Base-by-base conservation (phyloP, 2,113 vertebrate species). In the Cynopterus brachyotis region DNA sequence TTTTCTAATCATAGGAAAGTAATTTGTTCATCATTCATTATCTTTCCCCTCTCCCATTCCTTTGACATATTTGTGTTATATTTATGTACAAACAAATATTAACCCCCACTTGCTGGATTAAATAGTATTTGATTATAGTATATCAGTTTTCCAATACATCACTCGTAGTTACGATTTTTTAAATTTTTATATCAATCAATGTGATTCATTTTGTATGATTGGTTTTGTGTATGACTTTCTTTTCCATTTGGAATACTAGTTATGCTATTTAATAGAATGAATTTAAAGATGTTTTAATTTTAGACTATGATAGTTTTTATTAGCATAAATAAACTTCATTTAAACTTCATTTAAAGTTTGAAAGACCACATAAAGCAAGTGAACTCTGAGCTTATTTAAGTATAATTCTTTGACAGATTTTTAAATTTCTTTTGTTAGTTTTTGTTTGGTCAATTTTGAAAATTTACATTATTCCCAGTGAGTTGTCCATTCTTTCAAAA, bases 361-460 rank as follows among this genome's bases (percentile, higher is more conserved):
- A 90, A 90, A 53, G 6, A 59, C 75, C 55, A 60, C 28, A 59
- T 70, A 69, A 82, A 62, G 24, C 47, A 85, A 15, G 32, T 85
- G 32, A 75, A 9, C 16, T 30, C 20, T 66, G 30, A 82, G 47
- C 16, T 72, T 92, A 81, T 79, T 94, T 82, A 26, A 88, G 62
- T 76, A 26, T 92, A 81, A 35, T 92, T 94, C 37, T 91, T 80
- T 92, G 59, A 60, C 3, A 69, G 45, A n/a, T 32, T 62, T 95
- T 82, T 91, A 28, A 4, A 11, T 79, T 85, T 92, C 45, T 76
- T 80, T 89, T 17, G 35, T 40, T 89, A 86, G 57, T 75, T 89
- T 88, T 85, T 89, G 13, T 55, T 69, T 92, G 32, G 26, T 73
- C 24, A 86, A 1, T 78, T 89, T 94, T 86, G n/a, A 40, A 40